A percentile compares a stretch with the other conserved stretches of the same genome.
phyloP scores from a whole-genome alignment of 2,888 invertebrate species.

The Drosophila nigritarsus region DNA sequence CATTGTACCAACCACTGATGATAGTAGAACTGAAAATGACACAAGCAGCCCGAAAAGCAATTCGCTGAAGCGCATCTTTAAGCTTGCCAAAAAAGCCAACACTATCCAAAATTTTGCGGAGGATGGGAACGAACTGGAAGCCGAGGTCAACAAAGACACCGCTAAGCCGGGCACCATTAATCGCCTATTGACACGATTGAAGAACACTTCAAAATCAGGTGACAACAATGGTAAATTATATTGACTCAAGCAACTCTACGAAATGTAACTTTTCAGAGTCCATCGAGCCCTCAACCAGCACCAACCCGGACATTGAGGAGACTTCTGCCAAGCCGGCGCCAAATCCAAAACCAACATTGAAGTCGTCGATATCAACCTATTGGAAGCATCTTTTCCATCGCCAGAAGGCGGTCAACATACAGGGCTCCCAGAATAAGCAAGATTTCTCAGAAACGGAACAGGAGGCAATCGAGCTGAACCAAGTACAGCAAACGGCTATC shows the following conservation, averaged over 20 bases:
- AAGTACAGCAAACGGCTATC: conserved; percentile 14
- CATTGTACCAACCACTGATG: conserved; percentile 27
- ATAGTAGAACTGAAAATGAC: conserved; percentile 24
- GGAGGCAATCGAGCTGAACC: conserved; percentile 10
- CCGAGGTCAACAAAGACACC: conserved; percentile 34
- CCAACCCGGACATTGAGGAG: neutral
- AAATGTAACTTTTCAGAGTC: conserved; percentile 15
- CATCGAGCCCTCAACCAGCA: conserved; percentile 12
- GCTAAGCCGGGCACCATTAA: conserved; percentile 37
- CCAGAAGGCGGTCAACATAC: conserved; percentile 39
- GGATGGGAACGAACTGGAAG: conserved; percentile 17
- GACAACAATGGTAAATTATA: neutral
- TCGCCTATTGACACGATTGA: conserved; percentile 56
- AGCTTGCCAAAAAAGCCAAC: conserved; percentile 56
- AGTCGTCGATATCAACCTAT: conserved; percentile 73
- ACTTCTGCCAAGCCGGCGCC: conserved; percentile 23
- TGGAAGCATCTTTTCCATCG: conserved; percentile 80
- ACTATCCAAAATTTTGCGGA: conserved; percentile 12
- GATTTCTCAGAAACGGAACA: neutral
- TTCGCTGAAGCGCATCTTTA: conserved; percentile 80
- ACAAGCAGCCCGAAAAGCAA: conserved; percentile 51
- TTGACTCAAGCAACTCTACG: neutral
- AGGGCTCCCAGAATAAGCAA: conserved; percentile 3
- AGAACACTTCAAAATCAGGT: conserved; percentile 40
- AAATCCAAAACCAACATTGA: conserved; percentile 60